A percentile compares a stretch with the other conserved stretches of the same genome.
These are phyloP conservation scores for Pelusios castaneus DNA, from an alignment of 2,113 vertebrate genomes.

Conservation along the genomic window DNA sequence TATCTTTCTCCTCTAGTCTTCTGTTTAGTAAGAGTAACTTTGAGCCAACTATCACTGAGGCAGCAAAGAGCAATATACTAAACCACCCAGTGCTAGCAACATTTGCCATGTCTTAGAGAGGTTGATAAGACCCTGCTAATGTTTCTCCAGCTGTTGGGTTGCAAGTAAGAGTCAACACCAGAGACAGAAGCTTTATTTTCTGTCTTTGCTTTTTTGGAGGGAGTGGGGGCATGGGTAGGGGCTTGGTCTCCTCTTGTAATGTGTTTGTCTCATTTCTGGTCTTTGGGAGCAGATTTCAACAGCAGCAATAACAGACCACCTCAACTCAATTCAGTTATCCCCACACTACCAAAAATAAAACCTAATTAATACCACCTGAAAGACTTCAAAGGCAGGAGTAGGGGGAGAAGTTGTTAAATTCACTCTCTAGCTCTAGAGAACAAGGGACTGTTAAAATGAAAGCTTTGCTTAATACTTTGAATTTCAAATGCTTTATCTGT, in stretches of 20 bases:
- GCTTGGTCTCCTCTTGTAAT: not conserved
- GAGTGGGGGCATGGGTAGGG: too few species aligned
- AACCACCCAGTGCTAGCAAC: not conserved
- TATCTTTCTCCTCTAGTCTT: not conserved
- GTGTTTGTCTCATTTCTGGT: not conserved
- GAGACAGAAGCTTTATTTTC: conserved; percentile 41
- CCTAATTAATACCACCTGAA: not conserved
- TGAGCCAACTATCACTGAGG: not conserved
- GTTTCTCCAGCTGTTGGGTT: not conserved
- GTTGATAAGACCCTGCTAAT: not conserved
- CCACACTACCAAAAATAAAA: not conserved
- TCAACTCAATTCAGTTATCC: not conserved
- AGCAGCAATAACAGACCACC: not conserved
- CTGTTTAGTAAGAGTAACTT: not conserved
- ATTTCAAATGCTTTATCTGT: not conserved
- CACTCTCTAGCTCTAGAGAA: not conserved
- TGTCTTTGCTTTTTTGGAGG: not conserved
- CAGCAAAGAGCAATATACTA: not conserved
- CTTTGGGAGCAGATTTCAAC: not conserved
- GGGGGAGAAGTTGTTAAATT: not conserved
- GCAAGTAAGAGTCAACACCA: not conserved
- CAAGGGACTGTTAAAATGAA: not conserved
- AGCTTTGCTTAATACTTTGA: not conserved
- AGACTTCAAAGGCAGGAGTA: not conserved
- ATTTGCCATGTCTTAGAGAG: not conserved